A percentile compares a stretch with the other conserved stretches of the same genome.
Evolutionary conservation across 2,113 vertebrate species (phyloP).

Genomic region (Pelmatolapia mariae): DNA sequence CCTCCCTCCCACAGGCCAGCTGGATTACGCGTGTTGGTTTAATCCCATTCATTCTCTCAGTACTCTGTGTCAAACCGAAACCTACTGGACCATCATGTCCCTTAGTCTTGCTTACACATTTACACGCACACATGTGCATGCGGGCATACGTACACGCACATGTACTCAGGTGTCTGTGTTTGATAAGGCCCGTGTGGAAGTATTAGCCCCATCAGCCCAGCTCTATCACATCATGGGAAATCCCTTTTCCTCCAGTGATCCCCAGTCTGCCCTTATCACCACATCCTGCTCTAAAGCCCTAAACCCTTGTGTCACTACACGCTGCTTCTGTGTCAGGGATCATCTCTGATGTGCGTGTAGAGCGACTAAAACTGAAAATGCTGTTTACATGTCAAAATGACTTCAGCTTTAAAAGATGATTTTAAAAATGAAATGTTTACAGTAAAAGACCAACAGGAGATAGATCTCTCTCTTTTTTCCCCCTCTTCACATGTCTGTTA

Average conservation of each 20-base stretch:
- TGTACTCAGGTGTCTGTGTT: conserved; percentile 34
- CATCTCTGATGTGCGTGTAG: conserved; percentile 8
- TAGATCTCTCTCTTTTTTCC: fast-evolving
- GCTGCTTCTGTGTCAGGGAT: conserved; percentile 33
- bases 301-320: conserved; percentile 34
- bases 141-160: neutral
- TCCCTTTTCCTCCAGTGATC: conserved; percentile 35
- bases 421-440: neutral
- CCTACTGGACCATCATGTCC: conserved; percentile 11
- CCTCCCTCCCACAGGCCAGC: conserved; percentile 21
- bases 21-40: conserved; percentile 58
- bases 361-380: neutral
- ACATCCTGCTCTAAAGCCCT: conserved; percentile 30
- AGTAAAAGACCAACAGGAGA: neutral
- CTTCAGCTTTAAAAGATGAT: neutral
- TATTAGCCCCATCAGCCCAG: conserved; percentile 20
- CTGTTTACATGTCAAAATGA: neutral
- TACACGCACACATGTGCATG: neutral
- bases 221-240: conserved; percentile 23
- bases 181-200: conserved; percentile 48
- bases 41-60: conserved; percentile 57
- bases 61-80: neutral
- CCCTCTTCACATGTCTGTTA: neutral
- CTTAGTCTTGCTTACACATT: neutral
- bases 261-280: conserved; percentile 39